Base-by-base conservation (phyloP, 2,888 invertebrate species). In the Parascotia fuliginaria region DNA sequence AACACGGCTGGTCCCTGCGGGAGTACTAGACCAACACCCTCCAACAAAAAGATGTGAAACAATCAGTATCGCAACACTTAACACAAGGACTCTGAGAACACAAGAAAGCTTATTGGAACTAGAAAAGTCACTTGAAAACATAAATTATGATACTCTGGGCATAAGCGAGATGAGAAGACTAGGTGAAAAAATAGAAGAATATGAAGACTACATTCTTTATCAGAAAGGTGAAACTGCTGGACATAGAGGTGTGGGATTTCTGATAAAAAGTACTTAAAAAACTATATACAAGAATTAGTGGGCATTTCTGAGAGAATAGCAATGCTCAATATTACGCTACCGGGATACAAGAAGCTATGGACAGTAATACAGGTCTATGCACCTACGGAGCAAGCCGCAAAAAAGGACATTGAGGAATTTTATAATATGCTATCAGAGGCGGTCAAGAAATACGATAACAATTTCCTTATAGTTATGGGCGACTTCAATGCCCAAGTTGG, bases 271-370 rank as follows among this genome's bases (percentile, higher is more conserved):
- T 2, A 24, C 13, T 14, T 28, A 3, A 39, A 28, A 28, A 14
- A 14, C 9, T 28, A 28, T 15, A 39, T 39, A 28, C 27, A 39
- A 1, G 38, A 39, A 1, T 9, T 39, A 4, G 28, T 28, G 1
- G 27, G 14, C 9, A 28, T 39, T 1, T 28, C 38, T 15, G 14
- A 39, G 4, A 27, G 38, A 28, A 6, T 11, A 11, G 29, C 12
- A 14, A 15, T 28, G 14, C 27, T 38, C n/a, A 38, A 27, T 27
- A 38, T 33, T 13, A 39, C 15, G n/a, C 15, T 46, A n/a, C 39
- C 46, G 14, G 28, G n/a, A 9, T 28, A 39, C 15, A 9, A 28
- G 24, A 38, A 38, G 28, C 0, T 2, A 5, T 38, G 38, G 27
- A 38, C 38, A 14, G 4, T 38, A 1, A 39, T 39, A 14, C 39